A percentile compares a stretch with the other conserved stretches of the same genome.
Conservation (phyloP, 2,888 invertebrate species). For the Andrena minutula region DNA sequence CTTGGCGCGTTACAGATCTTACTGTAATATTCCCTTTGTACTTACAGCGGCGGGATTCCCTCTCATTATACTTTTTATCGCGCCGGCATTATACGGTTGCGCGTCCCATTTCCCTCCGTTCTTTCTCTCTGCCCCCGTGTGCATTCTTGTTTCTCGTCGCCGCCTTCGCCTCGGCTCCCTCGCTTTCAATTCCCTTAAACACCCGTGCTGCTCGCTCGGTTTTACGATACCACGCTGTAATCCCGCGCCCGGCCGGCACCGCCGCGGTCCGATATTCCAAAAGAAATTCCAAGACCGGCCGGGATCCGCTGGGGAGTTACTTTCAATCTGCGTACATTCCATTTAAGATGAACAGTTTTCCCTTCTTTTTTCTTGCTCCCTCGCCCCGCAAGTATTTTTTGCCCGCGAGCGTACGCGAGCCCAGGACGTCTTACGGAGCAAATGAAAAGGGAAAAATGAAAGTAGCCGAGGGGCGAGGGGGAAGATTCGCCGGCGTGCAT, state of each 20-base stretch:
- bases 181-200: conserved; percentile 33
- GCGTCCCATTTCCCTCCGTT: conserved; percentile 34
- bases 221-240: conserved; percentile 34
- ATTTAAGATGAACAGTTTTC: conserved; percentile 49
- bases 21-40: conserved; percentile 70
- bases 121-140: conserved; percentile 11
- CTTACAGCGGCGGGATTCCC: conserved; percentile 60
- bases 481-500: neutral
- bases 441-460: neutral
- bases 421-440: neutral
- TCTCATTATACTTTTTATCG: conserved; percentile 69
- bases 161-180: neutral
- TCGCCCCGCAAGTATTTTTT: neutral
- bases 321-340: conserved; percentile 54
- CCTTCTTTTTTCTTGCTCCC: neutral
- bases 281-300: conserved; percentile 1
- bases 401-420: too few relatives aligned
- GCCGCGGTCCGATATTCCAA: conserved; percentile 30
- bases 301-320: conserved; percentile 23
- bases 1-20: conserved; percentile 70
- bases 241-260: conserved; percentile 6
- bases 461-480: neutral
- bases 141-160: neutral
- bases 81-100: conserved; percentile 56
- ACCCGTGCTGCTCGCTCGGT: conserved; percentile 10